Evolutionary conservation across 2,113 vertebrate genomes (phyloP).

Genomic region (Glaucidium brasilianum): DNA sequence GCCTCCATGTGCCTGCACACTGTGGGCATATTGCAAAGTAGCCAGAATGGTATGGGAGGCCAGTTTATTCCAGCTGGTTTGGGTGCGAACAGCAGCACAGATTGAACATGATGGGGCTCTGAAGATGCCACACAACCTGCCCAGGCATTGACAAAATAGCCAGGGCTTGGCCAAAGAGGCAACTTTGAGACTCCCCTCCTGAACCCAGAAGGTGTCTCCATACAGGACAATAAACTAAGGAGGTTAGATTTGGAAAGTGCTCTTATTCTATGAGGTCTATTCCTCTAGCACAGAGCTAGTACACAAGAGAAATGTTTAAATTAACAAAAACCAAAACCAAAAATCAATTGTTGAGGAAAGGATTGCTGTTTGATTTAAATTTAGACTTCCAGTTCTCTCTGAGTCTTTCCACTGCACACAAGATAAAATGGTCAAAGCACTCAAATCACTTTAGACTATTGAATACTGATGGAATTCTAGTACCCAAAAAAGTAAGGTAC

Average conservation of each 20-base stretch:
- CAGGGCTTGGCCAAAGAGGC: neutral
- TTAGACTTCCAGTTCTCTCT: neutral
- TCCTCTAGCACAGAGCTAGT: neutral
- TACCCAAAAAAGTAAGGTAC: neutral
- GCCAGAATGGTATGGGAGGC: neutral
- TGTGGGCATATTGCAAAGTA: fast-evolving
- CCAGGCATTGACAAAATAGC: neutral
- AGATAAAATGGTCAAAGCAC: neutral
- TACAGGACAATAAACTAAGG: neutral
- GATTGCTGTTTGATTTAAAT: neutral
- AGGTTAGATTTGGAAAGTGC: neutral
- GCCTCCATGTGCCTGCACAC: neutral
- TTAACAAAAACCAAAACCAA: neutral
- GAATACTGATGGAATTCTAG: neutral
- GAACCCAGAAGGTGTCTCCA: neutral
- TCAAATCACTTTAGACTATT: neutral
- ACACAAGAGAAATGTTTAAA: neutral
- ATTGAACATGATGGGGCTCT: fast-evolving
- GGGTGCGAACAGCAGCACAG: neutral
- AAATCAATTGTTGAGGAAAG: neutral
- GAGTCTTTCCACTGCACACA: neutral
- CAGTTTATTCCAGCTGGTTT: neutral
- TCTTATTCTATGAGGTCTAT: neutral
- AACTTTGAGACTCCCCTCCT: neutral
- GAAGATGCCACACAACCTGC: neutral